Conservation (phyloP, 2,113 vertebrate species). For the Odocoileus virginianus region DNA sequence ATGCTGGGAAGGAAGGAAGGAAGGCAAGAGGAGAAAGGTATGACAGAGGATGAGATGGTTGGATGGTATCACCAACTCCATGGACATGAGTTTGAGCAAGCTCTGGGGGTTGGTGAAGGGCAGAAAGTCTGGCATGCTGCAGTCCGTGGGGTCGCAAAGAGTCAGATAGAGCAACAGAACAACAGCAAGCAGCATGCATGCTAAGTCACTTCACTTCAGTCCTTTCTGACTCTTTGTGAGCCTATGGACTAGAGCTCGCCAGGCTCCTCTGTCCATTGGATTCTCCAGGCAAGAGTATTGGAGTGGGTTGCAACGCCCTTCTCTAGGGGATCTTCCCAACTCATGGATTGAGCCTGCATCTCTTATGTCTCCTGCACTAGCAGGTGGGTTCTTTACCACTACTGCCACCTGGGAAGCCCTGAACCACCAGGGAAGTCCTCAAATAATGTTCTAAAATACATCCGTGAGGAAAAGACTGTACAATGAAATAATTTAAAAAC, state of each 20-base stretch:
- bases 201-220: not conserved
- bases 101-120: not conserved
- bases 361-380: not conserved
- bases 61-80: not conserved
- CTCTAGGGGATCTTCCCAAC: not conserved
- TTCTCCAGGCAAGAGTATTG: not conserved
- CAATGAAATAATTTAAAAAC: not conserved
- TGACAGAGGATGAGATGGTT: not conserved
- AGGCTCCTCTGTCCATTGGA: not conserved
- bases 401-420: not conserved
- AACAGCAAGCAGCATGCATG: not conserved
- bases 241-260: accelerated
- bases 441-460: not conserved
- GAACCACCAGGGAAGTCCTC: not conserved
- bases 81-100: not conserved
- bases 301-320: not conserved
- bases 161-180: not conserved
- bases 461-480: not conserved
- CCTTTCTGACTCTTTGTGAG: not conserved
- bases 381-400: not conserved
- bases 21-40: not conserved
- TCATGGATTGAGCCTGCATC: too few species aligned
- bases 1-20: not conserved
- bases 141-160: not conserved
- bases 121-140: not conserved